Evolutionary conservation across 2,888 invertebrate genomes (phyloP).

Genomic region (Axea sp.): DNA sequence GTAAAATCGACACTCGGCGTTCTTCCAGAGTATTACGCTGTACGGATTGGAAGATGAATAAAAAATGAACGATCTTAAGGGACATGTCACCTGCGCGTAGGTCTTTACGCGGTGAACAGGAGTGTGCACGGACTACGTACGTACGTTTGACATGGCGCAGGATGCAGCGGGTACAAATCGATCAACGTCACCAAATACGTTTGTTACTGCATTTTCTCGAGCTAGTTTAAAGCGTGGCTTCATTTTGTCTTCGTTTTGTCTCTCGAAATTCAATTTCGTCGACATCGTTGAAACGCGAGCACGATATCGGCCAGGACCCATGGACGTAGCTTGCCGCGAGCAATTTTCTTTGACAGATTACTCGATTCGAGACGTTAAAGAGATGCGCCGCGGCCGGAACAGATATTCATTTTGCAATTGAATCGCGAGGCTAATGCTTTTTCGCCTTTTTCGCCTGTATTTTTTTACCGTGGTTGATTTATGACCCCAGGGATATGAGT

Average conservation of each 20-base stretch:
- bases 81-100: conserved; percentile 11
- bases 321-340: conserved; percentile 3
- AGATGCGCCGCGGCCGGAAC: conserved; percentile 5
- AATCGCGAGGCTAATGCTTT: conserved; percentile 2
- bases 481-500: conserved; percentile 6
- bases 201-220: conserved; percentile 16
- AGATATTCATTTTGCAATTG: conserved; percentile 21
- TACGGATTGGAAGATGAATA: conserved; percentile 48
- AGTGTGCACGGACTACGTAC: neutral
- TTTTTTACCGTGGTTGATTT: conserved; percentile 8
- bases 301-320: conserved; percentile 11
- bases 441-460: neutral
- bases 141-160: conserved; percentile 7
- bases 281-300: neutral
- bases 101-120: neutral
- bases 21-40: conserved; percentile 8
- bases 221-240: conserved; percentile 18
- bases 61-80: conserved; percentile 33
- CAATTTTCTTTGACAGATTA: conserved; percentile 33
- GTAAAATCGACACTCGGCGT: conserved; percentile 42
- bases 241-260: conserved; percentile 20
- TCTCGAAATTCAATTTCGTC: conserved; percentile 31
- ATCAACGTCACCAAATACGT: conserved; percentile 13
- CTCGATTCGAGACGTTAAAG: conserved; percentile 12
- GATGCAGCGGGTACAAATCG: conserved; percentile 19